Base-by-base conservation (phyloP, 2,797 vertebrate species). In the Gambelia wislizenii region DNA sequence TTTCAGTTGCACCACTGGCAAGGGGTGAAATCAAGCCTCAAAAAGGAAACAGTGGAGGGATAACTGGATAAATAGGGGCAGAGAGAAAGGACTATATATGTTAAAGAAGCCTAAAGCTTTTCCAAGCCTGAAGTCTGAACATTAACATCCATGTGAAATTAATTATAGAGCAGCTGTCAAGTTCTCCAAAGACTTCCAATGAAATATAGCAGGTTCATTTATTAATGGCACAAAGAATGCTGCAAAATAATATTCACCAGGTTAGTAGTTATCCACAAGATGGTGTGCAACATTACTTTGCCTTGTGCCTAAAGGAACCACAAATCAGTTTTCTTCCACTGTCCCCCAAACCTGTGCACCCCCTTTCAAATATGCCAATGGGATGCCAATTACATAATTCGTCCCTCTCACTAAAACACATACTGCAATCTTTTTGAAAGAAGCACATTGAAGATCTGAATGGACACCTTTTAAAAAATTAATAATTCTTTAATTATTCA, bases 81-180 rank as follows among this genome's bases (percentile, higher is more conserved):
- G 33, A 72, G 44, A 2, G 30, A 42, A 52, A 80, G 92, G 93
- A 94, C 89, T 87, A 93, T 88, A 84, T 49, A 49, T 9, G 36
- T 83, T 70, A 89, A 91, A 54, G 92, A 83, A 90, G 75, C 89
- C 92, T 74, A 94, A 95, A 95, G 93, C 89, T 94, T 89, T 95
- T 86, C 78, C 89, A 93, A 92, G 91, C 93, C 93, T 93, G 86
- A 96, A 93, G 93, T 95, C 92, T 70, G 56, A 94, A 95, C 92
- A 95, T 78, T 59, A 92, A 82, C 95, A 95, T 89, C 91, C 79
- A n/a, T 94, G 80, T 93, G 93, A 95, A 94, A 94, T 94, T 95
- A 96, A 96, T 90, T 92, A 94, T 52, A 90, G 92, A 56, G 12
- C 94, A 94, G 94, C 86, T 91, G 94, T 89, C 91, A 93, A 54